Percentiles rank a stretch among this genome's conserved stretches.
phyloP scores from a whole-genome alignment of 2,797 vertebrate genomes.

The Hyperoplus lanceolatus region DNA sequence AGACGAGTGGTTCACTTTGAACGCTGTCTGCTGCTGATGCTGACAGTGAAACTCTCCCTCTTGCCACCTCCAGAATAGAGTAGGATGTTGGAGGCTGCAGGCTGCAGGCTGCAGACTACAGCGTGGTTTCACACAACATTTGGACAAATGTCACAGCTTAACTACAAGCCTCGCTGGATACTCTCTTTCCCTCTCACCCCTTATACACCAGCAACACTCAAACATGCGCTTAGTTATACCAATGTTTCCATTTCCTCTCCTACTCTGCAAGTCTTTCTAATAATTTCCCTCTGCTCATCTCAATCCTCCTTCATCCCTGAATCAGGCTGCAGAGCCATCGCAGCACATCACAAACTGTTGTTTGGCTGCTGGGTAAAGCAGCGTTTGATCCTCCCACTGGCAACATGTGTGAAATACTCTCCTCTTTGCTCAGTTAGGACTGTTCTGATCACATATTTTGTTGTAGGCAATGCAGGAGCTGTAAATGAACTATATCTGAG shows the following conservation, averaged over 20 bases:
- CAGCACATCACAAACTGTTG: conserved; percentile 70
- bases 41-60: conserved; percentile 52
- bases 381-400: conserved; percentile 38
- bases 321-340: conserved; percentile 42
- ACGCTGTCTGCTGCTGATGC: conserved; percentile 44
- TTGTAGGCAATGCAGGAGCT: conserved; percentile 41
- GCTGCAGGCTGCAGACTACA: conserved; percentile 26
- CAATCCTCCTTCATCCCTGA: conserved; percentile 51
- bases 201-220: conserved; percentile 33
- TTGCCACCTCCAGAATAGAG: conserved; percentile 33
- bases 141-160: conserved; percentile 71
- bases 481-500: conserved; percentile 44
- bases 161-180: conserved; percentile 34
- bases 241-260: conserved; percentile 48
- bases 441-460: conserved; percentile 59
- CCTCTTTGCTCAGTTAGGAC: conserved; percentile 35
- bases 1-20: conserved; percentile 47
- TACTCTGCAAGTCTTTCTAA: conserved; percentile 47
- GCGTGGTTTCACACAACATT: conserved; percentile 71
- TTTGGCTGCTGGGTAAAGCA: conserved; percentile 48
- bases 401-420: conserved; percentile 50
- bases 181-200: conserved; percentile 33
- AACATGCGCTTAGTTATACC: conserved; percentile 43
- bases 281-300: conserved; percentile 57
- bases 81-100: conserved; percentile 60